phyloP scores from a whole-genome alignment of 2,888 invertebrate genomes.

The Eupithecia tripunctaria region DNA sequence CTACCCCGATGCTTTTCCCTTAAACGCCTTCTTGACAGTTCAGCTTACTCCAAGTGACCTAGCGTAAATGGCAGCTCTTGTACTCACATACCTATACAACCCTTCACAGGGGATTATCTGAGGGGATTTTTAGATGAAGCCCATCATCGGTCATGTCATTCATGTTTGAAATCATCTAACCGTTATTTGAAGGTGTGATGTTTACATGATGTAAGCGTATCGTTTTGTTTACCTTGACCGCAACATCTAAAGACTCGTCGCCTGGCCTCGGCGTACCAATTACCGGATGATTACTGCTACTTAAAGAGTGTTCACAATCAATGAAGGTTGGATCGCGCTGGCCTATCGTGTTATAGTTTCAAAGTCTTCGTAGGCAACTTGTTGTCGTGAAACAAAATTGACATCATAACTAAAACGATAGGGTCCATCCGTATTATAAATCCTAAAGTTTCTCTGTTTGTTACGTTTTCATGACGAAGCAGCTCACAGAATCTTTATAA shows the following conservation, averaged over 20 bases:
- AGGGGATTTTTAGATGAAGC: too few species aligned
- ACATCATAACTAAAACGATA: neutral
- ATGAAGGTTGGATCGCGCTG: slow-evolving; percentile 3
- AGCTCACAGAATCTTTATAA: too few species aligned
- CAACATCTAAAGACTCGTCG: slow-evolving; percentile 20
- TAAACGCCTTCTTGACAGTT: neutral
- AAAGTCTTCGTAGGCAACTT: neutral
- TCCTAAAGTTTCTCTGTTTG: too few species aligned
- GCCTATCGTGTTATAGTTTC: neutral
- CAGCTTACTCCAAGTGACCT: neutral
- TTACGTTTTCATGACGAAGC: too few species aligned
- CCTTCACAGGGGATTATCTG: too few species aligned
- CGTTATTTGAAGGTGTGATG: slow-evolving; percentile 18
- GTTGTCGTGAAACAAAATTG: neutral
- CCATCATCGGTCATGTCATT: neutral
- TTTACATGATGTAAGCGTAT: slow-evolving; percentile 9
- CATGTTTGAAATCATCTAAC: neutral
- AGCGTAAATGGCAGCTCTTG: neutral
- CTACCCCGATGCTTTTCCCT: neutral
- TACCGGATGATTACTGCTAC: slow-evolving; percentile 15
- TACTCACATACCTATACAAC: neutral
- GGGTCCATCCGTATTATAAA: too few species aligned
- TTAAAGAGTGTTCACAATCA: neutral
- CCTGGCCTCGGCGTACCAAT: slow-evolving; percentile 19
- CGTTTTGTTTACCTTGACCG: slow-evolving; percentile 23